These are phyloP conservation scores for Hirudinaria manillensis DNA, from an alignment of 2,888 invertebrate genomes.

Conservation along the genomic window DNA sequence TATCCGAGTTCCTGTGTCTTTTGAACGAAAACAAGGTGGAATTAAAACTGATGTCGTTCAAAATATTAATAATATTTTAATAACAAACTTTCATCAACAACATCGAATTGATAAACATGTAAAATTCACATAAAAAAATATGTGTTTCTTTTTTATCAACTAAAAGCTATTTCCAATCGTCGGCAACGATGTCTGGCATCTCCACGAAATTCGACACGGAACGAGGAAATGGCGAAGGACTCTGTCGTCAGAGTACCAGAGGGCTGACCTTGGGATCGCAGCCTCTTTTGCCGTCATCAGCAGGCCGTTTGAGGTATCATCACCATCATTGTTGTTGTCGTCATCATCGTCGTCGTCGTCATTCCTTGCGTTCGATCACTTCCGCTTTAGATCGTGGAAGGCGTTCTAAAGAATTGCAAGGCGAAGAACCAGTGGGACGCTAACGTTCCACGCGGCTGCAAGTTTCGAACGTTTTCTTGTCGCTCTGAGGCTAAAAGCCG, in stretches of 20 bases:
- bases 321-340: not conserved
- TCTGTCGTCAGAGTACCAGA: not conserved
- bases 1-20: not conserved
- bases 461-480: not conserved
- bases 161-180: not conserved
- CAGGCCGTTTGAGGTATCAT: conserved; percentile 5
- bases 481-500: not conserved
- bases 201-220: not conserved
- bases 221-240: not conserved
- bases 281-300: not conserved
- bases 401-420: not conserved
- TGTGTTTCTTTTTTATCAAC: too few species aligned
- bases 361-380: not conserved
- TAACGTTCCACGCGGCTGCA: not conserved
- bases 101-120: too few species aligned
- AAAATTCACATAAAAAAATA: too few species aligned
- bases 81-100: too few species aligned
- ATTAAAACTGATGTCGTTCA: too few species aligned
- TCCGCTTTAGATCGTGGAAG: not conserved
- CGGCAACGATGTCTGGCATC: not conserved
- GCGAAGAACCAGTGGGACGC: not conserved
- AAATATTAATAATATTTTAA: too few species aligned
- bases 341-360: not conserved
- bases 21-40: conserved; percentile 6
- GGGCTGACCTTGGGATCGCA: not conserved